These are phyloP conservation scores for Botia kubotai DNA, from an alignment of 2,797 vertebrate genomes.

Conservation along the genomic window DNA sequence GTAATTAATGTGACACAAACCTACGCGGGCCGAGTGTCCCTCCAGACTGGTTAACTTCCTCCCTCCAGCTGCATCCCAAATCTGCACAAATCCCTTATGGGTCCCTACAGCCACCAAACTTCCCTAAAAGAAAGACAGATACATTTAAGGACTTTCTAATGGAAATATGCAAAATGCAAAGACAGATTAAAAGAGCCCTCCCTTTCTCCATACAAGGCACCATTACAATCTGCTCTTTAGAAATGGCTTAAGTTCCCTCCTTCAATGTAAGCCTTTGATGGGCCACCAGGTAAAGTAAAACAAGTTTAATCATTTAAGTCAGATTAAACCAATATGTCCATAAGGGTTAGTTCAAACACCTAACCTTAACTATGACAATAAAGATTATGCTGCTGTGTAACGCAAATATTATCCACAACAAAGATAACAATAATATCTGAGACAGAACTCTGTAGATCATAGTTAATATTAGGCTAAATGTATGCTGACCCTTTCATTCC, in stretches of 20 bases:
- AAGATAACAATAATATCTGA: neutral
- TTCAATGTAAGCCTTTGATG: too few species aligned
- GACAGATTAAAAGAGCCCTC: too few species aligned
- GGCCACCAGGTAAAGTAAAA: too few species aligned
- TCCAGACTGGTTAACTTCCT: conserved; percentile 84
- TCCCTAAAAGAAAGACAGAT: conserved; percentile 69
- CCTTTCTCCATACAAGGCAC: too few species aligned
- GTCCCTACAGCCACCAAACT: conserved; percentile 84
- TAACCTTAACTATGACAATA: neutral
- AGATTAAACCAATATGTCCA: neutral
- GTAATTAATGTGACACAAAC: conserved; percentile 68
- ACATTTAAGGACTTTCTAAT: neutral
- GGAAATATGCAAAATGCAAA: too few species aligned
- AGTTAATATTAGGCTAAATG: neutral
- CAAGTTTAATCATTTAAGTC: too few species aligned
- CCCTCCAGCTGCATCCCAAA: conserved; percentile 85
- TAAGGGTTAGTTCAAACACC: too few species aligned
- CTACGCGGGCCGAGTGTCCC: conserved; percentile 84
- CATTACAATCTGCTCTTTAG: neutral
- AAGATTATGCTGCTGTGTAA: neutral
- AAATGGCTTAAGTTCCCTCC: neutral
- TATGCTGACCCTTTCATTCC: conserved; percentile 83
- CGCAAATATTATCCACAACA: neutral
- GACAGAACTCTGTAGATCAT: neutral
- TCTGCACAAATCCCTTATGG: conserved; percentile 85